Base-by-base conservation (phyloP, 1,140 invertebrate species). In the Hyposmocoma kahamanoa region DNA sequence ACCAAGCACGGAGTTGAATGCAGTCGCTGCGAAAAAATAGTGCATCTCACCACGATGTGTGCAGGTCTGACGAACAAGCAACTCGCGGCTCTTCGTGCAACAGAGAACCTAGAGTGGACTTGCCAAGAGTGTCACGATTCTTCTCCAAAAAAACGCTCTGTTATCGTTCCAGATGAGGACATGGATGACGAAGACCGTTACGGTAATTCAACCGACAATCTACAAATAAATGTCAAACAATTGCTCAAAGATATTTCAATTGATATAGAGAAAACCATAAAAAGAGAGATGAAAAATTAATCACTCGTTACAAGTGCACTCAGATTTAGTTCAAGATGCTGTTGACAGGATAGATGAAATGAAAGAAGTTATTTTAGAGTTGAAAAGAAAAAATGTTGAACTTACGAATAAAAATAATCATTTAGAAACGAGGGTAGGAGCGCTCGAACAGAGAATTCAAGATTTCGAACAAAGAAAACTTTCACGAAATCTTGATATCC, bases 391-490 rank as follows among this genome's bases (percentile, higher is more conserved):
- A 21, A 41, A 41, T 15, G 19, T 41, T 3, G 38, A 41, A 22
- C 38, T 41, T 10, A 2, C 18, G 9, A 41, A 41, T 41, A 41
- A 21, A 20, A 41, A 41, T 15, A 20, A 6, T 3, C 6, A 41
- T 20, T 11, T 41, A 21, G 38, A 41, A 41, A 21, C 38, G 18
- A 19, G 38, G 20, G 38, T 41, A 41, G 18, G 19, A 8, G 38
- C 38, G 1, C 11, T 41, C 6, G 38, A 41, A 41, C 38, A 41
- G 13, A 9, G 38, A 13, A 21, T 22, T 3, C 38, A 41, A 9
- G 38, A 41, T 21, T 21, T 41, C 5, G 38, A 41, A 21, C 38
- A 41, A 41, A 8, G 13, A 19, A 41, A 41, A 10, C 38, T 41
- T 11, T 41, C 18, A 8, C 20, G 11, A 3, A 10, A 11, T 9